These are phyloP conservation scores for Gymnocheta viridis DNA, from an alignment of 2,888 invertebrate genomes.

Conservation along the genomic window DNA sequence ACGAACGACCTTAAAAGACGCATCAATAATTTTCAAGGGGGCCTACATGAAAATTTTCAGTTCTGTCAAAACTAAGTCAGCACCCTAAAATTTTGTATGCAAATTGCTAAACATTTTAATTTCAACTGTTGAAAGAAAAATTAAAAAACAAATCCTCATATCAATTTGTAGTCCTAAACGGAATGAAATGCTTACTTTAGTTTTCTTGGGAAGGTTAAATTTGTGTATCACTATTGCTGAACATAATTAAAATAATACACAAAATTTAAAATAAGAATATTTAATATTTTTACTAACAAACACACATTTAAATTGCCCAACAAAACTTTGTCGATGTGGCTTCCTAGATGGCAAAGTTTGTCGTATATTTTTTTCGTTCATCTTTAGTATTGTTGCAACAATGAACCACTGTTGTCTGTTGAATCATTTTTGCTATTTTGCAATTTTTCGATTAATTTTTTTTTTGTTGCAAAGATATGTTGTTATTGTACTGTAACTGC, in stretches of 20 bases:
- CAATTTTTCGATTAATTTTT: constrained; percentile 26
- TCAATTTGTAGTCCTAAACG: neutral
- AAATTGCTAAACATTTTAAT: neutral
- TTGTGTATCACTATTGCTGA: neutral
- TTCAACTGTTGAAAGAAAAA: neutral
- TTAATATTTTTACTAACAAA: neutral
- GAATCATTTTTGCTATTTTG: constrained; percentile 49
- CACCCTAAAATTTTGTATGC: neutral
- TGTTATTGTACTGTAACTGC: constrained; percentile 34
- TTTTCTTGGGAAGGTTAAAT: neutral
- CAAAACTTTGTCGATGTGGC: constrained; percentile 58
- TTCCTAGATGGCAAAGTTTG: constrained; percentile 60
- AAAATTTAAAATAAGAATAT: neutral
- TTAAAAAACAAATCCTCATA: neutral
- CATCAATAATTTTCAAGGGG: constrained; percentile 38
- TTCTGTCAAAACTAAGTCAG: neutral
- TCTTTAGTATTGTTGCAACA: constrained; percentile 19
- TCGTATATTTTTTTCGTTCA: constrained; percentile 22
- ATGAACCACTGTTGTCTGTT: constrained; percentile 59
- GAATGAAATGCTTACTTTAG: neutral
- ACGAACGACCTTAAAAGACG: constrained; percentile 52
- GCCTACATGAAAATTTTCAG: neutral
- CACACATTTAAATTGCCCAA: constrained; percentile 33
- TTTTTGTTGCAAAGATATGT: constrained; percentile 14
- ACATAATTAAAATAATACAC: neutral